Evolutionary conservation across 1,140 invertebrate genomes (phyloP), one percentile per base, ranked within the genome.

Genomic region (Proctacanthus coquilletti): DNA sequence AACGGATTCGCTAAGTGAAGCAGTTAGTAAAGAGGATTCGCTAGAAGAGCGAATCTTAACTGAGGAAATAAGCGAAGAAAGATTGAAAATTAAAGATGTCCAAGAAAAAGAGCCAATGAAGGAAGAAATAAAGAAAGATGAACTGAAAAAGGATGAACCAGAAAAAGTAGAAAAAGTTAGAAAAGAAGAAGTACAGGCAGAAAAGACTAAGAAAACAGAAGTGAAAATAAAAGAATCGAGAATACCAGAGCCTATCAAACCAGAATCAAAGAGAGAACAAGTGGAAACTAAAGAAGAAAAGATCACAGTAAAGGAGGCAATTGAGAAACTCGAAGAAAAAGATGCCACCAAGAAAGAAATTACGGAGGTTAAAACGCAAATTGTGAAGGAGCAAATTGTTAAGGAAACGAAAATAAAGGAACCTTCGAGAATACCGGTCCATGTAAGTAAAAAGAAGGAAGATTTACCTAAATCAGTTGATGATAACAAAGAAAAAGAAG

Each of bases 371-470:
- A 29, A 13, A 10, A n/a, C 11, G 23, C 38, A 45, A 42, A 31
- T 33, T 20, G 34, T 34, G 27, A 37, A 5, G 17, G 17, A 30
- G 11, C 29, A 44, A 31, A 25, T 30, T 8, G 32, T 30, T 10
- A 36, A 44, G 19, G 39, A 36, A 32, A 34, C 33, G 5, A 40
- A n/a, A 3, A 36, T 35, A 18, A 36, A 37, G 5, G 34, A 31
- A 3, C 34, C 38, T 20, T 18, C n/a, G n/a, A n/a, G n/a, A n/a
- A n/a, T 43, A 11, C 53, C 51, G 30, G 39, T 54, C 34, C 53
- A 41, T 42, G 51, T 53, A 39, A 52, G 51, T 9, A 54, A 52
- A 17, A 55, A 53, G 14, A 42, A 53, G n/a, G 52, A 55, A 21
- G 27, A 33, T 3, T 46, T 55, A 39, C 34, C 43, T 8, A 21